These are phyloP conservation scores for Anomalospiza imberbis DNA, from an alignment of 2,797 vertebrate genomes.

Conservation along the genomic window DNA sequence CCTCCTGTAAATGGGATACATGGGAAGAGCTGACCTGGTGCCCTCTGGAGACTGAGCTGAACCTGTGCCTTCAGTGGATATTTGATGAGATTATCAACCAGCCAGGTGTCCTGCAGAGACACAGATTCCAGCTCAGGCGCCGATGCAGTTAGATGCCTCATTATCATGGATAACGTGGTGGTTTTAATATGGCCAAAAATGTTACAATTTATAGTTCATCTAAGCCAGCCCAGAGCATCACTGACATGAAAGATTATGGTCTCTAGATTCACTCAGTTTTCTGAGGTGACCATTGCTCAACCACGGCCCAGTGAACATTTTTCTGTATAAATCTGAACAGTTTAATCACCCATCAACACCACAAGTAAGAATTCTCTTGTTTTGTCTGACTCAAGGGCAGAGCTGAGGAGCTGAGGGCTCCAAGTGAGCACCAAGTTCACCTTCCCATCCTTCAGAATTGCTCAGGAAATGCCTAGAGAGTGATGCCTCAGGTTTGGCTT, in stretches of 20 bases:
- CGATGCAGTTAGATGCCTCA: not conserved
- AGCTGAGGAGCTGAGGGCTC: not conserved
- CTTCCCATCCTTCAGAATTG: not conserved
- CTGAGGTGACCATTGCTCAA: not conserved
- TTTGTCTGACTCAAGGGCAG: not conserved
- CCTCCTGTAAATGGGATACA: not conserved
- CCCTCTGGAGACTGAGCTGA: not conserved
- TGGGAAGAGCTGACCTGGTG: not conserved
- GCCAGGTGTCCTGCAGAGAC: not conserved
- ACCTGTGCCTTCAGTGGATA: not conserved
- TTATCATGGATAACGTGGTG: fast-evolving
- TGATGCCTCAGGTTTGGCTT: not conserved
- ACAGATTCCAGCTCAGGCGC: not conserved
- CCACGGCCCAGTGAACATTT: not conserved
- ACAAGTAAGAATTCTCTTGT: not conserved
- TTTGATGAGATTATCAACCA: not conserved
- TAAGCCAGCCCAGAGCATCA: not conserved
- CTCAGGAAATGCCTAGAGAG: too few relatives aligned
- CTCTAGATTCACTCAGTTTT: not conserved
- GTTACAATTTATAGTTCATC: not conserved
- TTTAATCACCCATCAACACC: not conserved
- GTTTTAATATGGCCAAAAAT: fast-evolving
- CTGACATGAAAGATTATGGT: fast-evolving
- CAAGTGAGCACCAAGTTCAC: not conserved
- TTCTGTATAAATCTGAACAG: not conserved